These are phyloP conservation scores for Crotalus viridis DNA, from an alignment of 2,113 vertebrate species.

Conservation along the genomic window DNA sequence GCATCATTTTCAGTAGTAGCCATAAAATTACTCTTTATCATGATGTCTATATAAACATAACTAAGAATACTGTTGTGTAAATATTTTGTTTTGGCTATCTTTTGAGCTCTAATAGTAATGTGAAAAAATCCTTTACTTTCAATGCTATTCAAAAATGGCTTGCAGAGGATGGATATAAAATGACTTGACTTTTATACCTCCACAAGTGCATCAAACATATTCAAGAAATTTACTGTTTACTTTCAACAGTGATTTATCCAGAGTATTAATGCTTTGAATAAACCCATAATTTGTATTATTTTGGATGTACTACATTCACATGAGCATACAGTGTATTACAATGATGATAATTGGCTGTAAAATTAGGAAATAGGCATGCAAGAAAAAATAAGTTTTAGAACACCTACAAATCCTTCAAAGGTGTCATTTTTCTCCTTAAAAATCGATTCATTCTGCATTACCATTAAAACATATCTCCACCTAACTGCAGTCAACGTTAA, in stretches of 20 bases:
- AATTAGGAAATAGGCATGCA: background rate
- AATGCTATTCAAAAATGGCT: background rate
- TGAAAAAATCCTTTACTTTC: background rate
- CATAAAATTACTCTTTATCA: background rate
- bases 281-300: background rate
- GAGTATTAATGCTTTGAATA: background rate
- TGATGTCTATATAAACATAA: rapidly evolving
- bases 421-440: background rate
- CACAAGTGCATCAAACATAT: background rate
- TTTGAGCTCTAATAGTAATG: slow-evolving; percentile 22
- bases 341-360: background rate
- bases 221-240: background rate
- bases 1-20: background rate
- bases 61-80: slow-evolving; percentile 28
- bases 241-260: background rate
- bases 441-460: background rate
- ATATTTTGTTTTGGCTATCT: slow-evolving; percentile 27
- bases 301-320: background rate
- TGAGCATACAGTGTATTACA: background rate
- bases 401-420: background rate
- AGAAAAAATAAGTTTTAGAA: background rate
- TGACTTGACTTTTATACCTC: background rate
- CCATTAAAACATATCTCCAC: background rate
- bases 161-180: slow-evolving; percentile 14
- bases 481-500: background rate